Evolutionary conservation across 2,888 invertebrate genomes (phyloP), one percentile per base, ranked within the genome.

Genomic region (Drosophila subquinaria): DNA sequence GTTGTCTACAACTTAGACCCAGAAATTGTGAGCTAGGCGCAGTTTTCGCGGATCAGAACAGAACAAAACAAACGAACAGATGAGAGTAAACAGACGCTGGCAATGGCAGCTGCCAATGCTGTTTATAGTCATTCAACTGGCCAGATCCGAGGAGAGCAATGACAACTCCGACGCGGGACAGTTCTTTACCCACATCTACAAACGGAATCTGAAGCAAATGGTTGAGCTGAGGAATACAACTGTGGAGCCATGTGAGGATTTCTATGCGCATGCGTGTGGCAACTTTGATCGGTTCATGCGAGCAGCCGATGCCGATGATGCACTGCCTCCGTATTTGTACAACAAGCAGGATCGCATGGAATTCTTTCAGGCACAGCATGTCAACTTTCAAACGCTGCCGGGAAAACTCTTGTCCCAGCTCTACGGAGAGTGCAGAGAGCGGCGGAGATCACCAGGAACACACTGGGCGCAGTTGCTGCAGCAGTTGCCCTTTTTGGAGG

Each of bases 251-350:
- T 92, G 92, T 40, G 82, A 76, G 4, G 82, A 92, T 68, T 92
- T 91, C 64, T 92, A 91, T 66, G 82, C 82, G 0, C 92, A 92
- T 73, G 90, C 91, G 0, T 92, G 92, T 50, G 91, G 89, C 0
- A 88, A 88, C 55, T 89, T 84, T 27, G 59, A 72, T 0, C 48
- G 45, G 11, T 35, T 52, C 4, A 8, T 30, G 5, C 27, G 27
- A 9, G 5, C 27, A 0, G n/a, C 20, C 3, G 62, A 71, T 11
- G 36, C 53, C 2, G 74, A 79, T 11, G 73, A 76, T 35, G 79
- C 81, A 9, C 61, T 92, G 56, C 82, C 87, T 1, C 92, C 92
- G 0, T 91, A 86, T 61, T 64, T 92, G 15, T 91, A 91, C 51
- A 92, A 92, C 60, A 80, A 82, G 47, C 91, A 92, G 66, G 91